Conservation (phyloP, 2,797 vertebrate species). For the Cacajao melanocephalus region DNA sequence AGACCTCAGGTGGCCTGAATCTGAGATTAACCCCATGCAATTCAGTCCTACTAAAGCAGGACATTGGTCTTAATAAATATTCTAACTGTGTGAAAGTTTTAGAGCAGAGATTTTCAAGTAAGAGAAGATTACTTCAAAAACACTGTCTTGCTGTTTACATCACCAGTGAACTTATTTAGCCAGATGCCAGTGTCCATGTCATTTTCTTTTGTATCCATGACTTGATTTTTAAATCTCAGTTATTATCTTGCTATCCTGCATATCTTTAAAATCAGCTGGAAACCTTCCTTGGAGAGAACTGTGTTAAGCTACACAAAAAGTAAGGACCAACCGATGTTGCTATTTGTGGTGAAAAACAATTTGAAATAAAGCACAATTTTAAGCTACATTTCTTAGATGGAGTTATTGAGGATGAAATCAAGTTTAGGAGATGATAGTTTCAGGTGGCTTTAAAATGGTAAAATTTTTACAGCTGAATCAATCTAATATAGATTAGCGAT, state of each 20-base stretch:
- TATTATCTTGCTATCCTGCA: background rate
- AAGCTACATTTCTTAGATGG: background rate
- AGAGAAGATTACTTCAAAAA: conserved; percentile 4
- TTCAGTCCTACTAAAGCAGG: background rate
- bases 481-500: conserved; percentile 28
- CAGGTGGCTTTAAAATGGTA: background rate
- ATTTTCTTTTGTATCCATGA: background rate
- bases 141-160: background rate
- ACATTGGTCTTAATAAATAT: conserved; percentile 4
- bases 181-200: background rate
- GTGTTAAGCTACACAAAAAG: background rate
- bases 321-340: background rate
- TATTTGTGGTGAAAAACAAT: background rate
- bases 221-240: conserved; percentile 12
- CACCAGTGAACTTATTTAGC: background rate
- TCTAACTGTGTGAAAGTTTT: background rate
- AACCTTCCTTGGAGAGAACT: background rate
- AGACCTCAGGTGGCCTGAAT: background rate
- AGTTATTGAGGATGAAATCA: background rate
- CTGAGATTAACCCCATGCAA: conserved; percentile 8
- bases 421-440: background rate
- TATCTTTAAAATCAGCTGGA: conserved; percentile 15
- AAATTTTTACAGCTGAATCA: background rate
- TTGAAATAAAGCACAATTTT: conserved; percentile 1
- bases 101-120: conserved; percentile 23